phyloP scores from a whole-genome alignment of 1,140 invertebrate species.

The Drosophila prosaltans region DNA sequence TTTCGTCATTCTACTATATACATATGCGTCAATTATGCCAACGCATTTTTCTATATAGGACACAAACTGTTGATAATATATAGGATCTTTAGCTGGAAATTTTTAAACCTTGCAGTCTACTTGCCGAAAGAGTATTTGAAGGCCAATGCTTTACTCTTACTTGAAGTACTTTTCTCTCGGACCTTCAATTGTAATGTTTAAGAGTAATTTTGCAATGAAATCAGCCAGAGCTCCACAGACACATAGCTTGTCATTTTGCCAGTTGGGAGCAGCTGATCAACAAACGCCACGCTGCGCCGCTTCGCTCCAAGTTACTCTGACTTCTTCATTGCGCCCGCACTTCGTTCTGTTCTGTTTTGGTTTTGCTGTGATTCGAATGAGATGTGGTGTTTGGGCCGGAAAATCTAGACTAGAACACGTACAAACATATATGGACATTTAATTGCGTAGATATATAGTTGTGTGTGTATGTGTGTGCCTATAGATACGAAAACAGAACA shows the following conservation, averaged over 20 bases:
- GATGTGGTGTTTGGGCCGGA: conserved; percentile 27
- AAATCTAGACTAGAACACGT: conserved; percentile 15
- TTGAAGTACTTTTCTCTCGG: conserved; percentile 9
- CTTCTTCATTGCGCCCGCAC: conserved; percentile 31
- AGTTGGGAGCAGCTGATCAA: conserved; percentile 28
- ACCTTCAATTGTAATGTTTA: conserved; percentile 17
- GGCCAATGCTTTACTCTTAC: neutral
- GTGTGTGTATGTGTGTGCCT: conserved; percentile 1
- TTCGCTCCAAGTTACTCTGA: neutral
- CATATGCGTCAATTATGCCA: too few relatives aligned
- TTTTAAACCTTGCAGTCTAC: neutral
- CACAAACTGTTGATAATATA: neutral
- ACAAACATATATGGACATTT: neutral
- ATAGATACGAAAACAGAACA: too few relatives aligned
- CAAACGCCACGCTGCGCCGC: neutral
- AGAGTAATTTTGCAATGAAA: conserved; percentile 23
- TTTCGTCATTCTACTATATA: too few relatives aligned
- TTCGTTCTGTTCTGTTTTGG: conserved; percentile 43
- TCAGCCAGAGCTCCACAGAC: neutral
- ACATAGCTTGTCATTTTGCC: neutral
- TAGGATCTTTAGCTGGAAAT: too few relatives aligned
- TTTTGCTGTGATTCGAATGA: conserved; percentile 23
- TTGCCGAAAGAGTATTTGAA: neutral
- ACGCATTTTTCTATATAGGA: too few relatives aligned
- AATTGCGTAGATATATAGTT: conserved; percentile 3